Evolutionary conservation across 2,113 vertebrate species (phyloP), one percentile per base, ranked within the genome.

Genomic region (Saguinus midas): DNA sequence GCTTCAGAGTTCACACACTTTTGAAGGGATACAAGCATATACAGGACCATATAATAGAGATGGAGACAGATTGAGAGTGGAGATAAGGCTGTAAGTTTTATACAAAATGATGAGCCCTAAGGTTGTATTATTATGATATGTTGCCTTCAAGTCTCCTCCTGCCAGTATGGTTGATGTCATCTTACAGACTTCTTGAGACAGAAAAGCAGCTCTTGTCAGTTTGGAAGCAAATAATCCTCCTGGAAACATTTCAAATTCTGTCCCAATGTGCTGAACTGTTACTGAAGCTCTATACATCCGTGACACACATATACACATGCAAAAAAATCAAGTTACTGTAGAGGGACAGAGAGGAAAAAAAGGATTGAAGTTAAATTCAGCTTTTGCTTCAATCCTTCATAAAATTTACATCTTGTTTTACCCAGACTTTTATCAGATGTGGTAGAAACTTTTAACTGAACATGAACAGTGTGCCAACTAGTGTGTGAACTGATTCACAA

Each of bases 381-480:
- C 52, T 90, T 92, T 90, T 73, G 32, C 52, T 79, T 95, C 45
- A 75, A 45, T 89, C 16, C 12, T 45, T 93, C 79, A 76, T 43
- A 81, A 85, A 88, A 78, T 91, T n/a, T 58, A 80, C 61, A 52
- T 55, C 35, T 82, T 84, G 16, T 61, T 96, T 78, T 87, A 78
- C n/a, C 18, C 50, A 94, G 23, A 68, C 32, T 82, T 81, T 23
- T 82, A 32, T 45, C 61, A 83, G 35, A 80, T 75, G 25, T 83
- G 2, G 6, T 82, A 66, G 29, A 66, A 25, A n/a, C 35, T 91
- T 43, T 83, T 85, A 27, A 68, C 21, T 72, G 45, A 66, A 75
- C 6, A 6, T n/a, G 21, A 35, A 90, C 48, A 32, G 61, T 48
- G 16, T 82, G 20, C 57, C 48, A 57, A 70, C n/a, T 25, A 23